Percentiles rank a stretch among this genome's conserved stretches.
phyloP scores from a whole-genome alignment of 2,113 vertebrate genomes.

The Tragelaphus strepsiceros region DNA sequence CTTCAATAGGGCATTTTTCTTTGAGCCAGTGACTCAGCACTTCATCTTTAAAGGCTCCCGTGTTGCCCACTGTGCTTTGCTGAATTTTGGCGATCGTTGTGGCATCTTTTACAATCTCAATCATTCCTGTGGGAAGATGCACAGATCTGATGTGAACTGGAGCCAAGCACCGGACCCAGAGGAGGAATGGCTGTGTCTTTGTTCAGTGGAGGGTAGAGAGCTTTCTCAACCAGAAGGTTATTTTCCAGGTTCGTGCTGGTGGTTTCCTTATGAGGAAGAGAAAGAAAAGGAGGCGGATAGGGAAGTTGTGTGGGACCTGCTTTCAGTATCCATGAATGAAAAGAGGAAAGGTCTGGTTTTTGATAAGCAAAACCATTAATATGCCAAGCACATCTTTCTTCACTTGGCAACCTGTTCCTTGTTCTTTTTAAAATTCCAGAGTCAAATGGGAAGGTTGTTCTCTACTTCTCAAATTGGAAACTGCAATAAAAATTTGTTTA shows the following conservation, averaged over 20 bases:
- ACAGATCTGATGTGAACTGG: not conserved
- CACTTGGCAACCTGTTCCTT: not conserved
- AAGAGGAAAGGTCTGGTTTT: not conserved
- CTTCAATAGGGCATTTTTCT: conserved; percentile 93
- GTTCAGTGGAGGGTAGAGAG: not conserved
- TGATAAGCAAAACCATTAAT: not conserved
- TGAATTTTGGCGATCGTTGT: conserved; percentile 99
- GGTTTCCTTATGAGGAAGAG: not conserved
- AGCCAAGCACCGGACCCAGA: not conserved
- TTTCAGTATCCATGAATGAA: not conserved
- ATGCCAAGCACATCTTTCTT: not conserved
- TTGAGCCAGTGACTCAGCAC: conserved; percentile 96
- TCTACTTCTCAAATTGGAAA: conserved; percentile 30
- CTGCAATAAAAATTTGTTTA: conserved; percentile 45
- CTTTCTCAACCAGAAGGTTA: not conserved
- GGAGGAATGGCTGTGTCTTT: not conserved
- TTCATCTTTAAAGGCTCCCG: conserved; percentile 97
- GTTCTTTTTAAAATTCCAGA: not conserved
- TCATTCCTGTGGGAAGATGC: conserved; percentile 88
- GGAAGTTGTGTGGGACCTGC: not conserved
- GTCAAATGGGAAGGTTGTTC: conserved; percentile 25
- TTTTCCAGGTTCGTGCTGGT: not conserved
- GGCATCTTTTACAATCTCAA: conserved; percentile 97
- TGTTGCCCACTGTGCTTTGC: conserved; percentile 97
- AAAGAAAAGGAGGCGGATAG: not conserved